These are phyloP conservation scores for Urocitellus parryii DNA, from an alignment of 2,113 vertebrate species.

Conservation along the genomic window DNA sequence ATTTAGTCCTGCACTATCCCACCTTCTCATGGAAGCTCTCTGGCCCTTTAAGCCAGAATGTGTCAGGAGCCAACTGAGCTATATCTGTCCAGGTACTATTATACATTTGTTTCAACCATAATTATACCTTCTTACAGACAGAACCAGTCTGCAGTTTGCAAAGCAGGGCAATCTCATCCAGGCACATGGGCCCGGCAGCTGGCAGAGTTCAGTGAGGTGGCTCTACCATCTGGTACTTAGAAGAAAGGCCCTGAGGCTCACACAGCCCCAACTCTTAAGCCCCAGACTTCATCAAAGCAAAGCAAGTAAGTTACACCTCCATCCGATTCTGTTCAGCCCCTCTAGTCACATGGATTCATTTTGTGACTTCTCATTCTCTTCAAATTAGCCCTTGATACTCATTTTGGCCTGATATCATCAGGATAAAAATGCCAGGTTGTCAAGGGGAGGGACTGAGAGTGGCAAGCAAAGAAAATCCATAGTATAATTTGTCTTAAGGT, in stretches of 20 bases:
- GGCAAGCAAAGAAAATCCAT: not conserved
- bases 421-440: not conserved
- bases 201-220: not conserved
- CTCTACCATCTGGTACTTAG: conserved; percentile 18
- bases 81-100: not conserved
- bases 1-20: not conserved
- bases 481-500: not conserved
- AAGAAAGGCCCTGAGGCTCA: not conserved
- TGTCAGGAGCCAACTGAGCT: not conserved
- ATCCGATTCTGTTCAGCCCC: not conserved
- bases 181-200: not conserved
- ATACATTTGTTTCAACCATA: not conserved
- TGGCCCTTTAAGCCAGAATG: not conserved
- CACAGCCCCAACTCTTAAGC: not conserved
- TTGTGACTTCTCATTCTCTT: not conserved
- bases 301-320: not conserved
- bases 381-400: not conserved
- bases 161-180: not conserved
- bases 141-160: not conserved
- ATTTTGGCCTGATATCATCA: not conserved
- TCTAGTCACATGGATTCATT: not conserved
- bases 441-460: not conserved
- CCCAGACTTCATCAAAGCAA: not conserved
- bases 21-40: not conserved
- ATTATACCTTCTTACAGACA: not conserved